phyloP scores from a whole-genome alignment of 2,113 vertebrate species.

The Ivindomyrus marchei region DNA sequence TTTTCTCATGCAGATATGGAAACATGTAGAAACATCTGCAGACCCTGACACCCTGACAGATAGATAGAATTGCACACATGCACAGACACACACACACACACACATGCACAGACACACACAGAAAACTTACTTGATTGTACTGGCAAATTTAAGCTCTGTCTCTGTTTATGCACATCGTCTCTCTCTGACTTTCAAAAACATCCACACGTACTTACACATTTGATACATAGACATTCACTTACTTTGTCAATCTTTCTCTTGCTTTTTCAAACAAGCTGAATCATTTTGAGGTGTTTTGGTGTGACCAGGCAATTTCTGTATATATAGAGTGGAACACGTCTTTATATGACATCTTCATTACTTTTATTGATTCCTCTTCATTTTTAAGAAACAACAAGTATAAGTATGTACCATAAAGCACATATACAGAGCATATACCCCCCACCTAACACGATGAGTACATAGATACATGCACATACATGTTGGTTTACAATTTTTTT shows the following conservation, averaged over 20 bases:
- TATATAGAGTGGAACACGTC: conserved; percentile 46
- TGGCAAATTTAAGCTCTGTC: neutral
- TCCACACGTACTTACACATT: neutral
- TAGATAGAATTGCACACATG: neutral
- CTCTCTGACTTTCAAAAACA: neutral
- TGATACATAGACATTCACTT: neutral
- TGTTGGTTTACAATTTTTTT: conserved; percentile 31
- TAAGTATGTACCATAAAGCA: conserved; percentile 3
- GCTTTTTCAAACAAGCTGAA: conserved; percentile 8
- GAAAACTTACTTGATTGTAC: neutral
- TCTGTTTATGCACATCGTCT: neutral
- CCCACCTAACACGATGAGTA: neutral
- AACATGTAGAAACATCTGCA: neutral
- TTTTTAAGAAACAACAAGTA: conserved; percentile 3
- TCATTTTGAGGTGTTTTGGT: conserved; percentile 19
- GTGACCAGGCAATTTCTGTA: conserved; percentile 33
- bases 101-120: neutral
- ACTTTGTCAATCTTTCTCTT: conserved; percentile 7
- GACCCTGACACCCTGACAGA: neutral
- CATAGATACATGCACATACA: neutral
- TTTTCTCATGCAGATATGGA: neutral
- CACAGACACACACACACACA: neutral
- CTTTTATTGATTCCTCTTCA: conserved; percentile 14
- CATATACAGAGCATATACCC: conserved; percentile 2
- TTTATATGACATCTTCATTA: conserved; percentile 20